These are phyloP conservation scores for Apodemia zela DNA, from an alignment of 2,888 invertebrate genomes.

Conservation along the genomic window DNA sequence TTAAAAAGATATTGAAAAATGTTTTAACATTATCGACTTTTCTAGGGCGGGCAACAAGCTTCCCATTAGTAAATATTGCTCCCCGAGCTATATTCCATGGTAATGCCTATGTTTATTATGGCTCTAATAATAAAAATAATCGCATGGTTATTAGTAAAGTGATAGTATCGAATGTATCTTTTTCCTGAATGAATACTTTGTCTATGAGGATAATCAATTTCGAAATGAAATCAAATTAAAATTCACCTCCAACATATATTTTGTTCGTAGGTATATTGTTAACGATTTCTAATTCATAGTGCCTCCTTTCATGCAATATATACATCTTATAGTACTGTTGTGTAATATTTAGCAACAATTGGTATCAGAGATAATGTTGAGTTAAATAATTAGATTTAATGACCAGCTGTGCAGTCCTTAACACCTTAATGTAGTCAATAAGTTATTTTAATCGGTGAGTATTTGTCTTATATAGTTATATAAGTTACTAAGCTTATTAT, in stretches of 20 bases:
- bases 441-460: neutral
- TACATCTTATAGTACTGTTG: no score
- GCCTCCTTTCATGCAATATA: no score
- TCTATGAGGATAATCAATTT: neutral
- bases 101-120: neutral
- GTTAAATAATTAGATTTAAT: no score
- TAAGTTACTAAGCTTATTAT: constrained; percentile 35
- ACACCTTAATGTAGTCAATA: neutral
- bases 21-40: neutral
- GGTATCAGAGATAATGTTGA: no score
- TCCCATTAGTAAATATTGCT: neutral
- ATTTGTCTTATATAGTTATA: constrained; percentile 8
- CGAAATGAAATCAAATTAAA: neutral
- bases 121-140: neutral
- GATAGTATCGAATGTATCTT: neutral
- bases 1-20: neutral
- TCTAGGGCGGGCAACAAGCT: no score
- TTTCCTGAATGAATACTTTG: neutral
- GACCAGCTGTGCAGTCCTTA: no score
- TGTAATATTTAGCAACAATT: no score
- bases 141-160: no score
- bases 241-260: neutral
- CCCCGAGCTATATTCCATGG: neutral
- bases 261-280: constrained; percentile 10
- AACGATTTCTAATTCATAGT: neutral